phyloP scores from a whole-genome alignment of 1,140 invertebrate species.

The Diorhabda carinulata region DNA sequence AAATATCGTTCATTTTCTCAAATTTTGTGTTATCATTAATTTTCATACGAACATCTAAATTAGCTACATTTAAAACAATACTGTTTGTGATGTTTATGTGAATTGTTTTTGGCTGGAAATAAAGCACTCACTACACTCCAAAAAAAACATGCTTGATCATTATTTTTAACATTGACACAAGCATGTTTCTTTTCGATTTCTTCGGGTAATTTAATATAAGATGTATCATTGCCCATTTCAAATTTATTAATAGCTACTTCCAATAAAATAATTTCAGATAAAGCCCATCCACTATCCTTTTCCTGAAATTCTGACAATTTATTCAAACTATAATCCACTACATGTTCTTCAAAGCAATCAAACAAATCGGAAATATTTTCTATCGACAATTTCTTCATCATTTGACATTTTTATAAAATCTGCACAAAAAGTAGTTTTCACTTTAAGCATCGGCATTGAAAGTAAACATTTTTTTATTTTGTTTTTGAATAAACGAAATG shows the following conservation, averaged over 20 bases:
- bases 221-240: constrained; percentile 1
- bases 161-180: no score
- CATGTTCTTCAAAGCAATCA: neutral
- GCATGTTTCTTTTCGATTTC: neutral
- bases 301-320: neutral
- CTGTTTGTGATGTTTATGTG: neutral
- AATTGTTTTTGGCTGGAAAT: neutral
- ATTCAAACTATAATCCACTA: neutral
- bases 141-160: constrained; percentile 25
- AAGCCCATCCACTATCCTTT: neutral
- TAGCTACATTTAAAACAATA: constrained; percentile 8
- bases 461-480: neutral
- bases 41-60: neutral
- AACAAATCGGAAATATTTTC: constrained; percentile 4
- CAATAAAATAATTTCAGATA: neutral
- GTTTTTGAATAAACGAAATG: constrained; percentile 1
- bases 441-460: neutral
- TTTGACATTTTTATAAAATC: constrained; percentile 2
- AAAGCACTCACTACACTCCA: constrained; percentile 24
- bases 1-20: constrained; percentile 3
- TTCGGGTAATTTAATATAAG: neutral
- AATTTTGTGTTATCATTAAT: neutral
- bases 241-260: constrained; percentile 4
- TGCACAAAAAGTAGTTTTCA: constrained; percentile 8
- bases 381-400: neutral